Percentiles rank a stretch among this genome's conserved stretches.
These are phyloP conservation scores for Notolabrus celidotus DNA, from an alignment of 2,797 vertebrate species.

Conservation along the genomic window DNA sequence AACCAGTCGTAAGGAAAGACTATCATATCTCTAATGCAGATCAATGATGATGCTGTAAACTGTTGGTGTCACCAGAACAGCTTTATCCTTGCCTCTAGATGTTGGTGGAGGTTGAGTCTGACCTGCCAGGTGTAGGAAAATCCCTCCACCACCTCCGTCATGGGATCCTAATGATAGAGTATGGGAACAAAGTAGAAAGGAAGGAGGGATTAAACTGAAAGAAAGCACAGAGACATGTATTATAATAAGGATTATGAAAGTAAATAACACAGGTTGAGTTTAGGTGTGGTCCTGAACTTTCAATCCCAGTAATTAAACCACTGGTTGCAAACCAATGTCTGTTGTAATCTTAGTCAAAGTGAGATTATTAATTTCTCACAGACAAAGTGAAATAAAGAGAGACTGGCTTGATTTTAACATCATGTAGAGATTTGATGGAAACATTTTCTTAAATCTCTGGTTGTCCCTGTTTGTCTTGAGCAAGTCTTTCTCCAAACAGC, in stretches of 20 bases:
- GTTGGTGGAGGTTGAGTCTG: constrained; percentile 15
- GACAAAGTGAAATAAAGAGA: constrained; percentile 2
- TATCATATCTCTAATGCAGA: too few species aligned
- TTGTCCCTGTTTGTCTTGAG: too few species aligned
- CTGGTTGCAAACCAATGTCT: neutral
- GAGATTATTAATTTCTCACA: constrained; percentile 10
- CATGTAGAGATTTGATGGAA: too few species aligned
- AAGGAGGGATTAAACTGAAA: constrained; percentile 21
- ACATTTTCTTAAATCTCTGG: too few species aligned
- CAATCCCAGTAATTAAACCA: constrained; percentile 23
- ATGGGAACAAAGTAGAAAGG: constrained; percentile 26
- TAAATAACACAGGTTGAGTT: constrained; percentile 19
- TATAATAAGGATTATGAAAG: constrained; percentile 4
- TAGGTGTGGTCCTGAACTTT: constrained; percentile 36
- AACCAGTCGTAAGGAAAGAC: too few species aligned
- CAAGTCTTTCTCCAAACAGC: neutral
- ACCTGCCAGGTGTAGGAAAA: constrained; percentile 24
- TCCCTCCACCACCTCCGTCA: neutral
- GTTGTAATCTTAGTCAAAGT: constrained; percentile 1
- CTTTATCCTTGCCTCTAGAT: neutral
- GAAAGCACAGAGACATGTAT: constrained; percentile 30
- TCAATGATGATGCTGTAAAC: too few species aligned
- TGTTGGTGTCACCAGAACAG: neutral
- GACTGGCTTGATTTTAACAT: too few species aligned
- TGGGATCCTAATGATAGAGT: constrained; percentile 22